Percentiles rank a stretch among this genome's conserved stretches.
phyloP scores from a whole-genome alignment of 1,140 invertebrate species.

The Dendrolimus punctatus region DNA sequence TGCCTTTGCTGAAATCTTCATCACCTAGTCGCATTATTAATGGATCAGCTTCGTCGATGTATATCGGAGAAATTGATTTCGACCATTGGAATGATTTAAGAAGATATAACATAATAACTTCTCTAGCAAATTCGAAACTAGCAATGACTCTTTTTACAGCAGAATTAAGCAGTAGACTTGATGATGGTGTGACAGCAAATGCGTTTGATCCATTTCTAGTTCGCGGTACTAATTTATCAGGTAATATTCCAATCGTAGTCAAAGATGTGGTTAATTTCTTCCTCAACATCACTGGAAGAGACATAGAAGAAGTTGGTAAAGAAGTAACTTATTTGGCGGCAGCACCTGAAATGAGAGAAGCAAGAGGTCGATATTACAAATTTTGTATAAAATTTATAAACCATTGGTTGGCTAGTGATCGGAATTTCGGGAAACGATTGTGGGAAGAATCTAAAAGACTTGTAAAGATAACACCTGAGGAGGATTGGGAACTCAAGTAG shows the following conservation, averaged over 20 bases:
- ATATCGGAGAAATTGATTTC: constrained; percentile 74
- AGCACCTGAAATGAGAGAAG: constrained; percentile 32
- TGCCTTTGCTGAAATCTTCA: constrained; percentile 74
- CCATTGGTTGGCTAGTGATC: constrained; percentile 40
- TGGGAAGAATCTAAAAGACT: constrained; percentile 45
- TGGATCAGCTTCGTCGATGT: constrained; percentile 78
- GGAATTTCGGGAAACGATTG: constrained; percentile 26
- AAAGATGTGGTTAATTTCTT: constrained; percentile 35
- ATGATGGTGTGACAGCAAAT: constrained; percentile 74
- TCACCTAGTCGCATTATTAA: constrained; percentile 78
- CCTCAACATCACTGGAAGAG: constrained; percentile 41
- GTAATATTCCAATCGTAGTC: constrained; percentile 27
- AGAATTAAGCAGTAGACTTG: constrained; percentile 73
- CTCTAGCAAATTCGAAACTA: constrained; percentile 75
- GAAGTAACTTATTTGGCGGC: constrained; percentile 42
- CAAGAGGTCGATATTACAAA: constrained; percentile 57
- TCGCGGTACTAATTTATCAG: constrained; percentile 45
- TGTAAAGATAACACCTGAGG: constrained; percentile 39
- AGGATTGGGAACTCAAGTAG: constrained; percentile 28
- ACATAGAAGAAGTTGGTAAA: constrained; percentile 44
- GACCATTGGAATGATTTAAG: constrained; percentile 72
- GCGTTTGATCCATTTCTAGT: constrained; percentile 75
- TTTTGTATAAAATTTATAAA: constrained; percentile 49
- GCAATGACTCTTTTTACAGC: constrained; percentile 78
- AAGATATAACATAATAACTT: constrained; percentile 67